These are phyloP conservation scores for Synaphobranchus kaupii DNA, from an alignment of 2,797 vertebrate species.

Conservation along the genomic window DNA sequence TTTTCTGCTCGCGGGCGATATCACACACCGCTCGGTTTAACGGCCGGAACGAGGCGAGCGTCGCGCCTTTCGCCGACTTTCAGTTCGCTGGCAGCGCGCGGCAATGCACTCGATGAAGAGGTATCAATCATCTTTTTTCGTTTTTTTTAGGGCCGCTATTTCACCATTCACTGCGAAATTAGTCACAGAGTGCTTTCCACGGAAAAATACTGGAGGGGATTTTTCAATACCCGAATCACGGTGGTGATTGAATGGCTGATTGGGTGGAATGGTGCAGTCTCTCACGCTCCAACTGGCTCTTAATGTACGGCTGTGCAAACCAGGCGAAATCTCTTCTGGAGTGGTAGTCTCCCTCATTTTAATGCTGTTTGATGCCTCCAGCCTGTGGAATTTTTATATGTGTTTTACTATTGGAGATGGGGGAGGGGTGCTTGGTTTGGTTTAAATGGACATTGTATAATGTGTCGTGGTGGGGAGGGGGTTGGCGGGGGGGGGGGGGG, in stretches of 20 bases:
- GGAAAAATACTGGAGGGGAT: background rate
- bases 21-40: background rate
- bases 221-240: background rate
- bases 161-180: background rate
- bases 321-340: background rate
- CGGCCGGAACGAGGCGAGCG: background rate
- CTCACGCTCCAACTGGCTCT: background rate
- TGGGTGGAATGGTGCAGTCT: background rate
- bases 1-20: background rate
- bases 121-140: background rate
- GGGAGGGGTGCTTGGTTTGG: background rate
- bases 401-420: background rate
- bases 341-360: background rate
- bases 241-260: background rate
- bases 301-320: background rate
- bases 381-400: background rate
- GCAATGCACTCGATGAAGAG: background rate
- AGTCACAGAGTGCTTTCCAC: background rate
- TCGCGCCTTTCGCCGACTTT: background rate
- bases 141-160: background rate
- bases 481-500: no score
- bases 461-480: background rate
- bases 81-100: background rate
- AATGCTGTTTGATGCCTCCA: background rate
- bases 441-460: background rate